Percentiles rank a stretch among this genome's conserved stretches.
These are phyloP conservation scores for Hippocampus comes DNA, from an alignment of 2,113 vertebrate species.

Conservation along the genomic window DNA sequence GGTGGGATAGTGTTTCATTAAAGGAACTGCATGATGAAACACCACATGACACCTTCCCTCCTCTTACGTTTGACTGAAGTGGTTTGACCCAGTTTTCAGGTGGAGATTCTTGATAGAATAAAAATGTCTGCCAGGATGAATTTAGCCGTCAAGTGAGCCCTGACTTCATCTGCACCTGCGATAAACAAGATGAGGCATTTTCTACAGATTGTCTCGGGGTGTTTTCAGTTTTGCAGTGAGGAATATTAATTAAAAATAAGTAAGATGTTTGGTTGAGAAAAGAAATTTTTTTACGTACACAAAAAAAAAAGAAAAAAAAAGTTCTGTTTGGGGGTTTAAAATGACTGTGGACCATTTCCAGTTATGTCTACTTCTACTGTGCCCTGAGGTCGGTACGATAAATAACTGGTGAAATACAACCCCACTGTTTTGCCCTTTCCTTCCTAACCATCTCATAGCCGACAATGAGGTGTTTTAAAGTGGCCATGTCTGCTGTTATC, in stretches of 20 bases:
- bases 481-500: too few species aligned
- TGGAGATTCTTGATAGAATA: background rate
- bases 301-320: too few species aligned
- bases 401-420: too few species aligned
- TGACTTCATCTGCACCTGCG: constrained; percentile 35
- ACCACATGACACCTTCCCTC: background rate
- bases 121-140: constrained; percentile 12
- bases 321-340: too few species aligned
- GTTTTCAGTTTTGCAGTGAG: background rate
- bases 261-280: background rate
- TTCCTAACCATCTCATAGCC: too few species aligned
- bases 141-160: constrained; percentile 19
- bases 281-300: too few species aligned
- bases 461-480: too few species aligned
- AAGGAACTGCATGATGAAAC: constrained; percentile 23
- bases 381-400: too few species aligned
- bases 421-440: too few species aligned
- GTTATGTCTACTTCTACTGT: too few species aligned
- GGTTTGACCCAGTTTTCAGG: constrained; percentile 25
- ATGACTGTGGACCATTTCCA: too few species aligned
- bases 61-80: constrained; percentile 17
- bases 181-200: constrained; percentile 5
- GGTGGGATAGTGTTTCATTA: constrained; percentile 31
- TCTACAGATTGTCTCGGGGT: background rate
- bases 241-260: background rate